A percentile compares a stretch with the other conserved stretches of the same genome.
These are phyloP conservation scores for Nannoperca australis DNA, from an alignment of 2,797 vertebrate species.

Conservation along the genomic window DNA sequence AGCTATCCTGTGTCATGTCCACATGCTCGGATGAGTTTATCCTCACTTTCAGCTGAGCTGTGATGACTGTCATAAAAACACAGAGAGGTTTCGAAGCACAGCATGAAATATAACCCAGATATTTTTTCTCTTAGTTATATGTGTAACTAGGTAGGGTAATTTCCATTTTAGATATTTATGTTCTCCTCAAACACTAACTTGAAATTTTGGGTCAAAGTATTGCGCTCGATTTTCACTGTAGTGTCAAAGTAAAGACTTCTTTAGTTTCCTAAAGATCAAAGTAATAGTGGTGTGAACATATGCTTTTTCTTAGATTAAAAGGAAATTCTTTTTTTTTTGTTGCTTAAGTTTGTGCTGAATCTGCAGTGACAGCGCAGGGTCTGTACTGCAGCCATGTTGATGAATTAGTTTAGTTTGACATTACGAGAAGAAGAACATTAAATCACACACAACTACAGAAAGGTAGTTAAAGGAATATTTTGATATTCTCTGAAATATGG, in stretches of 20 bases:
- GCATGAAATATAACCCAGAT: conserved; percentile 61
- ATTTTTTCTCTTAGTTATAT: conserved; percentile 44
- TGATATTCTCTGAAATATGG: not conserved
- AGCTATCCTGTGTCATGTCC: conserved; percentile 74
- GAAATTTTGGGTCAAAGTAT: conserved; percentile 18
- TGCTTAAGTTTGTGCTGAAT: not conserved
- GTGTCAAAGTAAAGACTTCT: not conserved
- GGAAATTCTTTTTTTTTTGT: not conserved
- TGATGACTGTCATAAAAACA: conserved; percentile 53
- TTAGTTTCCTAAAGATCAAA: conserved; percentile 29
- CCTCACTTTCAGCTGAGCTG: conserved; percentile 55
- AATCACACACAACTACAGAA: not conserved
- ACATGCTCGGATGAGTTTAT: conserved; percentile 66
- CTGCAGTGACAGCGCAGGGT: not conserved
- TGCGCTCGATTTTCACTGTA: not conserved
- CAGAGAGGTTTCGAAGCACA: conserved; percentile 23
- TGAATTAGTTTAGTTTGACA: not conserved
- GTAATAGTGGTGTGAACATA: not conserved
- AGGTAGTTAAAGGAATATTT: not conserved
- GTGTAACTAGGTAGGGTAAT: conserved; percentile 50
- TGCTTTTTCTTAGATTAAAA: conserved; percentile 7
- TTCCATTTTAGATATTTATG: conserved; percentile 45
- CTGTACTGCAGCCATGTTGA: not conserved
- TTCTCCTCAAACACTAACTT: conserved; percentile 34
- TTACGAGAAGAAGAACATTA: not conserved